Percentiles rank a stretch among this genome's conserved stretches.
phyloP scores from a whole-genome alignment of 2,888 invertebrate genomes.

The Habrosyne pyritoides region DNA sequence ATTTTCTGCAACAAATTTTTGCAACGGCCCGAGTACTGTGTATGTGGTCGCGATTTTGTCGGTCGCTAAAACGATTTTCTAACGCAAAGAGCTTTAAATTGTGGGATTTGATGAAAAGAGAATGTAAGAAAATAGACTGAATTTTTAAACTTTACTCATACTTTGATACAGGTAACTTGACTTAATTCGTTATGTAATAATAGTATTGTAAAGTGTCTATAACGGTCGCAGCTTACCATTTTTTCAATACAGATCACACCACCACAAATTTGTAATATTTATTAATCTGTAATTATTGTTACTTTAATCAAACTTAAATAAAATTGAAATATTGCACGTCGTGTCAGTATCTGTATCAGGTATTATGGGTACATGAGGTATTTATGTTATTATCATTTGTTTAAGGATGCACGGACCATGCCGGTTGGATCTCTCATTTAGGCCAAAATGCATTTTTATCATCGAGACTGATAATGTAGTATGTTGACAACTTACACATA shows the following conservation, averaged over 20 bases:
- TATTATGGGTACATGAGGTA: slow-evolving; percentile 54
- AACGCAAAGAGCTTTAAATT: slow-evolving; percentile 76
- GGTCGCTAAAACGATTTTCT: slow-evolving; percentile 61
- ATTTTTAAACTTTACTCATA: slow-evolving; percentile 73
- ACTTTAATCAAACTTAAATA: too few relatives aligned
- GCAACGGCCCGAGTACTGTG: slow-evolving; percentile 53
- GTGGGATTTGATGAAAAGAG: slow-evolving; percentile 66
- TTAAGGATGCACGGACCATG: slow-evolving; percentile 52
- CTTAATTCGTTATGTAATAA: slow-evolving; percentile 52
- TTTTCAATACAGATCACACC: neutral
- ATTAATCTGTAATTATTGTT: neutral
- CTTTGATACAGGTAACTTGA: slow-evolving; percentile 77
- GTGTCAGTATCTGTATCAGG: slow-evolving; percentile 69
- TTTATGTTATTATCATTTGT: slow-evolving; percentile 50
- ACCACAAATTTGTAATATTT: neutral
- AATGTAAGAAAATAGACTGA: slow-evolving; percentile 76
- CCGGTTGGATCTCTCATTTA: slow-evolving; percentile 75
- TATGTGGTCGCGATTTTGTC: slow-evolving; percentile 51
- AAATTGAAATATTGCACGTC: slow-evolving; percentile 6
- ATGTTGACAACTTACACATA: slow-evolving; percentile 70
- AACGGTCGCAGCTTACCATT: slow-evolving; percentile 28
- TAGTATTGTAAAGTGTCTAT: slow-evolving; percentile 57
- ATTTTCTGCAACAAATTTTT: slow-evolving; percentile 65
- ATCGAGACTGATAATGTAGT: slow-evolving; percentile 81
- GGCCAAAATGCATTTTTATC: slow-evolving; percentile 81